phyloP scores from a whole-genome alignment of 2,113 vertebrate species.

The Ictalurus punctatus region DNA sequence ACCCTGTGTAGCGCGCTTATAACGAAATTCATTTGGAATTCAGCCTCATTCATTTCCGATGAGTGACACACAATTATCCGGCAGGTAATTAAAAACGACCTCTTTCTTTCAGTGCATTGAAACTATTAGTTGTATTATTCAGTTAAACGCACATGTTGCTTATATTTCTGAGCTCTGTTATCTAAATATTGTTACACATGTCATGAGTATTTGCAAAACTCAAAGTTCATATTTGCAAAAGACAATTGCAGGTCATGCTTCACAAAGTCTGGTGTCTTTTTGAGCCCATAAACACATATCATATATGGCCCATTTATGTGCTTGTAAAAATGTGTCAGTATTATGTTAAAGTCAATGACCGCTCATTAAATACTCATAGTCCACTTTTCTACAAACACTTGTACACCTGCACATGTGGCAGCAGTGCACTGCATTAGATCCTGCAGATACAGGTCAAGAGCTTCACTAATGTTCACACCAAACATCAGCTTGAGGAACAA shows the following conservation, averaged over 20 bases:
- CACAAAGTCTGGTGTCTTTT: not conserved
- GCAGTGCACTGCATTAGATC: not conserved
- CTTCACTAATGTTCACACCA: not conserved
- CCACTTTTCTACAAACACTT: not conserved
- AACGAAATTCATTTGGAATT: constrained; percentile 2
- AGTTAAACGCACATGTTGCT: not conserved
- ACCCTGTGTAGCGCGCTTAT: not conserved
- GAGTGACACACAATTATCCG: constrained; percentile 31
- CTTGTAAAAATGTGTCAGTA: not conserved
- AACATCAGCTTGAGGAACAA: not conserved
- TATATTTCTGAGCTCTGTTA: not conserved
- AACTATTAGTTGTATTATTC: too few species aligned
- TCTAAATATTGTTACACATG: not conserved
- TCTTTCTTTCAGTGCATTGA: not conserved
- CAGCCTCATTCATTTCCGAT: constrained; percentile 24
- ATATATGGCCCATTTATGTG: not conserved
- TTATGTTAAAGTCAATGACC: not conserved
- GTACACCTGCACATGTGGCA: not conserved
- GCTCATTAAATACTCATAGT: not conserved
- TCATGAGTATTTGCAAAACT: not conserved
- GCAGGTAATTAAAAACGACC: not conserved
- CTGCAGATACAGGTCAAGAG: not conserved
- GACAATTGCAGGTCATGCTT: not conserved
- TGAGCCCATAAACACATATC: not conserved
- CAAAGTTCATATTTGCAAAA: not conserved